phyloP scores from a whole-genome alignment of 2,113 vertebrate species.

The Perognathus longimembris region DNA sequence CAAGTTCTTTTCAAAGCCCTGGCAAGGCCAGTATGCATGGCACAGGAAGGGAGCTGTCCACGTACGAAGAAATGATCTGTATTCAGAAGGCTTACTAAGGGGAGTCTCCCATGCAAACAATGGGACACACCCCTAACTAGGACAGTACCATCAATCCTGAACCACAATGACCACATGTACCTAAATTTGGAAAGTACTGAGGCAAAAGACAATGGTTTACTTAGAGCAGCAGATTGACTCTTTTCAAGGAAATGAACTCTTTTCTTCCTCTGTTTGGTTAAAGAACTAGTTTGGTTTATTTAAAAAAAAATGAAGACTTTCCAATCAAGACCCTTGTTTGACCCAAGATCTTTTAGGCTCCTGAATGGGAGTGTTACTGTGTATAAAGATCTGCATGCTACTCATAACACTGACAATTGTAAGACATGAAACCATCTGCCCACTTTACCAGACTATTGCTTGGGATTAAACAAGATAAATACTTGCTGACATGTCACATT shows the following conservation, averaged over 20 bases:
- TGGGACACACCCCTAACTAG: background rate
- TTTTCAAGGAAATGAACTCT: background rate
- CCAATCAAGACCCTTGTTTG: background rate
- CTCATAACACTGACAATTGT: background rate
- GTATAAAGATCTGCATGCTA: background rate
- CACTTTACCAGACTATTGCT: background rate
- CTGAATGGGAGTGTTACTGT: background rate
- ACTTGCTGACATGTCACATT: background rate
- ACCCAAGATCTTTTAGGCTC: background rate
- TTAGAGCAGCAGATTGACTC: background rate
- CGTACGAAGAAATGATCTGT: background rate
- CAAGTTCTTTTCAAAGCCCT: background rate
- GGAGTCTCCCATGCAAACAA: background rate
- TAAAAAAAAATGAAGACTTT: background rate
- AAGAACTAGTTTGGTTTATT: background rate
- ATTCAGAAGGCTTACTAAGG: background rate
- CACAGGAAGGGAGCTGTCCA: background rate
- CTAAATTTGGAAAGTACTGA: background rate
- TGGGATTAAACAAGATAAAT: conserved; percentile 26
- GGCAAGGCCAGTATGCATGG: too few species aligned
- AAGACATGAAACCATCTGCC: background rate
- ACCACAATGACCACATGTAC: background rate
- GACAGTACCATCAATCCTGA: background rate
- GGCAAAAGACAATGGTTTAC: background rate
- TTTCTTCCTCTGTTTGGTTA: background rate